phyloP scores from a whole-genome alignment of 2,797 vertebrate genomes.

The Poeciliopsis turneri region DNA sequence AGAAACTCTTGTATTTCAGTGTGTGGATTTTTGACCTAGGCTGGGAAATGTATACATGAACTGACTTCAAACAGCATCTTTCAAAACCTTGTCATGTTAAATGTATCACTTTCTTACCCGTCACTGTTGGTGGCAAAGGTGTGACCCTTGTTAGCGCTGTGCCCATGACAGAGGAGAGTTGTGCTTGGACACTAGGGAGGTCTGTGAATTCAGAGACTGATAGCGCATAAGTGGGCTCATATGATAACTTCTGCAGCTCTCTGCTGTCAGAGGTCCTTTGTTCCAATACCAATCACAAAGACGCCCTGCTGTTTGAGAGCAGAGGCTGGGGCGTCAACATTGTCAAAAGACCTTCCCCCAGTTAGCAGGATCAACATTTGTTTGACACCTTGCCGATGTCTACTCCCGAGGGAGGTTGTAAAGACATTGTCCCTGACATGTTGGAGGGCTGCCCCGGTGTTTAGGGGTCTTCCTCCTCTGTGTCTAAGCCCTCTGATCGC shows the following conservation, averaged over 20 bases:
- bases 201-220: slow-evolving; percentile 53
- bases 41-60: background rate
- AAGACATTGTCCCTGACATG: slow-evolving; percentile 74
- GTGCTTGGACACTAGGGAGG: slow-evolving; percentile 47
- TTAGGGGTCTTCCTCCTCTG: slow-evolving; percentile 56
- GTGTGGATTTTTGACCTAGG: no score
- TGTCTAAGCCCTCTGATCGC: slow-evolving; percentile 48
- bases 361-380: slow-evolving; percentile 56
- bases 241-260: slow-evolving; percentile 55
- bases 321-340: slow-evolving; percentile 22
- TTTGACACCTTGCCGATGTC: slow-evolving; percentile 78
- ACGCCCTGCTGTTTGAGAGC: slow-evolving; percentile 76
- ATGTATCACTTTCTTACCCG: slow-evolving; percentile 51
- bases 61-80: background rate
- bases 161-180: slow-evolving; percentile 44
- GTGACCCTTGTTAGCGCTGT: slow-evolving; percentile 27
- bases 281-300: slow-evolving; percentile 41
- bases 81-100: no score
- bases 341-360: slow-evolving; percentile 76
- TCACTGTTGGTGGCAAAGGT: slow-evolving; percentile 42
- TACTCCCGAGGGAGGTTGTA: slow-evolving; percentile 81
- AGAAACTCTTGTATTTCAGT: slow-evolving; percentile 11
- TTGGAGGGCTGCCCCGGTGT: slow-evolving; percentile 63
- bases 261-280: slow-evolving; percentile 31
- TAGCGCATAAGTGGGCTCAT: slow-evolving; percentile 22